These are phyloP conservation scores for Xylota sylvarum DNA, from an alignment of 2,888 invertebrate species.

Conservation along the genomic window DNA sequence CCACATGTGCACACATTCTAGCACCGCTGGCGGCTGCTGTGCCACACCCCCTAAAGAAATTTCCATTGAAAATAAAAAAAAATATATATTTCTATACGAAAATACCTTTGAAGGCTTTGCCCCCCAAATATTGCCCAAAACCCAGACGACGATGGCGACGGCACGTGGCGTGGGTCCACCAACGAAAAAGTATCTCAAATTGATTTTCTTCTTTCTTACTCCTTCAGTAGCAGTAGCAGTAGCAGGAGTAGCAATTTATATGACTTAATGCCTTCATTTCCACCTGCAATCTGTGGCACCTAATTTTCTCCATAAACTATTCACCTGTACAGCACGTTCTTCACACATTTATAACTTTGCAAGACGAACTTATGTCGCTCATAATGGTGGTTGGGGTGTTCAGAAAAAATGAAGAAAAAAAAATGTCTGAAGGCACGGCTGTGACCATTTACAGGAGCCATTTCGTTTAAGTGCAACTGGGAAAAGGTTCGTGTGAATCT, in stretches of 20 bases:
- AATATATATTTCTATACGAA: conserved; percentile 30
- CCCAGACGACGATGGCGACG: neutral
- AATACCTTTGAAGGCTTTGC: conserved; percentile 34
- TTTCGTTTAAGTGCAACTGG: conserved; percentile 33
- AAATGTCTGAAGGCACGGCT: conserved; percentile 13
- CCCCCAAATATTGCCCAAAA: neutral
- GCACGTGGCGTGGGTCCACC: conserved; percentile 27
- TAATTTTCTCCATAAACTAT: conserved; percentile 76
- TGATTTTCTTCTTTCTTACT: conserved; percentile 57
- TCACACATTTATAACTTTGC: conserved; percentile 69
- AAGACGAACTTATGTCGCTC: conserved; percentile 59
- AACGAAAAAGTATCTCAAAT: conserved; percentile 51
- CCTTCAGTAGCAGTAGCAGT: no score
- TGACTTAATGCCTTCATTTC: conserved; percentile 72
- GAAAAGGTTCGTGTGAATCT: conserved; percentile 26
- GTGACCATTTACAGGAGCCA: conserved; percentile 49
- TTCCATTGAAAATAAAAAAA: conserved; percentile 30
- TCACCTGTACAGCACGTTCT: conserved; percentile 69
- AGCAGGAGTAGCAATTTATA: conserved; percentile 64
- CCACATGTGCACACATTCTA: conserved; percentile 53
- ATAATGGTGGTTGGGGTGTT: conserved; percentile 19
- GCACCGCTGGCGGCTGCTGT: neutral
- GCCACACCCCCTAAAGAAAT: conserved; percentile 31
- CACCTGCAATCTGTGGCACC: conserved; percentile 72
- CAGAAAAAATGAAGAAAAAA: neutral